Percentiles rank a stretch among this genome's conserved stretches.
phyloP scores from a whole-genome alignment of 2,888 invertebrate species.

The Apantesis nais region DNA sequence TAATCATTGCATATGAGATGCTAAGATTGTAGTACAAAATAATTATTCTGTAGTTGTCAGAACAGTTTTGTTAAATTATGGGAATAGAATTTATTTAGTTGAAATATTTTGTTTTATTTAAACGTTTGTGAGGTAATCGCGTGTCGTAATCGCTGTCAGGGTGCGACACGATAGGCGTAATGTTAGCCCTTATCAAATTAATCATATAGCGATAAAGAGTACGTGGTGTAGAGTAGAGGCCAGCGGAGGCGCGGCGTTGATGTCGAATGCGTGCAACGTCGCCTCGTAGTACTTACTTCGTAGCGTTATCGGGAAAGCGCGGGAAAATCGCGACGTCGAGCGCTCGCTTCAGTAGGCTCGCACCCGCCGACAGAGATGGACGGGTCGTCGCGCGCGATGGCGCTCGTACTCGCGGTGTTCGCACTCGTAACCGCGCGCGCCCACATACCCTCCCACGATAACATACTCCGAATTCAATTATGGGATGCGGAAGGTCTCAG shows the following conservation, averaged over 20 bases:
- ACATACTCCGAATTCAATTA: conserved; percentile 78
- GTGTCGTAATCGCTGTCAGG: conserved; percentile 46
- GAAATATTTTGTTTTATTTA: conserved; percentile 65
- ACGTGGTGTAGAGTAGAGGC: conserved; percentile 34
- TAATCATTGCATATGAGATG: conserved; percentile 50
- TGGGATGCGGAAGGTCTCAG: conserved; percentile 82
- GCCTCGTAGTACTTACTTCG: conserved; percentile 51
- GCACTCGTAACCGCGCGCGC: conserved; percentile 75
- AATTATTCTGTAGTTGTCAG: conserved; percentile 63
- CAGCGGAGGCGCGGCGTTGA: conserved; percentile 59
- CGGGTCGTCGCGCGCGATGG: conserved; percentile 68
- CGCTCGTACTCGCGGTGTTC: conserved; percentile 67
- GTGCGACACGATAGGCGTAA: conserved; percentile 47
- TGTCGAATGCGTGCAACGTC: conserved; percentile 60
- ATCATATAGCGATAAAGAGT: conserved; percentile 69
- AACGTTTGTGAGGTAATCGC: conserved; percentile 42
- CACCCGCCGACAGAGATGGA: conserved; percentile 78
- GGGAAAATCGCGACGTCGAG: conserved; percentile 70
- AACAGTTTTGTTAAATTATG: conserved; percentile 64
- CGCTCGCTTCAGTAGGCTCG: conserved; percentile 75
- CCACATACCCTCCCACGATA: conserved; percentile 77
- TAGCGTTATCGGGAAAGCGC: conserved; percentile 83
- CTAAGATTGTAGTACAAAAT: conserved; percentile 68
- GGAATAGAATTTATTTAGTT: conserved; percentile 73
- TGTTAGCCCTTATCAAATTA: conserved; percentile 63